Percentiles rank a stretch among this genome's conserved stretches.
Conservation (phyloP, 1,140 invertebrate species). For the Venustaconcha ellipsiformis region DNA sequence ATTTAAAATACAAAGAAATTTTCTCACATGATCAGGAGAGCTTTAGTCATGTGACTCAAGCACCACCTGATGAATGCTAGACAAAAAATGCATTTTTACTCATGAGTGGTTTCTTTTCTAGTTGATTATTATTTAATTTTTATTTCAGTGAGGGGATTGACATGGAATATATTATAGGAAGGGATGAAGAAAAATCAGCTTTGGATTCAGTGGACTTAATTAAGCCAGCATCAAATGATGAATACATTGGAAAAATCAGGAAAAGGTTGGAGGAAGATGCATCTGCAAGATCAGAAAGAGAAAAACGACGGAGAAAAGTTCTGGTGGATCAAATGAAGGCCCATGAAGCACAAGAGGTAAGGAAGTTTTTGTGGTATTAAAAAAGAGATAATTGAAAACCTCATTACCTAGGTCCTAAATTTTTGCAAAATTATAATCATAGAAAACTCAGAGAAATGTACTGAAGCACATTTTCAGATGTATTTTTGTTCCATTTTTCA, state of each 20-base stretch:
- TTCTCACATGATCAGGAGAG: too few species aligned
- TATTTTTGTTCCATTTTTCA: too few species aligned
- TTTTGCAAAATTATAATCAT: background rate
- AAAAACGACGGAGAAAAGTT: slow-evolving; percentile 68
- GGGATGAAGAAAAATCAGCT: slow-evolving; percentile 47
- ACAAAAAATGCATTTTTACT: too few species aligned
- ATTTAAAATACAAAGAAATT: too few species aligned
- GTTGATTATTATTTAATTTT: background rate
- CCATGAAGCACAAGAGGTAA: slow-evolving; percentile 66
- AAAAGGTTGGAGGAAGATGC: slow-evolving; percentile 66
- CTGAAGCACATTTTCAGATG: too few species aligned
- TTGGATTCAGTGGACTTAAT: slow-evolving; percentile 51
- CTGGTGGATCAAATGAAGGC: slow-evolving; percentile 68
- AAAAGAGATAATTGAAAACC: background rate
- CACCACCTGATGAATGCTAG: too few species aligned
- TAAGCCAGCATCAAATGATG: slow-evolving; percentile 62
- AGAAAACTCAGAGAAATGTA: too few species aligned
- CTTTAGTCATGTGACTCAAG: too few species aligned
- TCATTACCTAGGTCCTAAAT: background rate
- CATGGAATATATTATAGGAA: slow-evolving; percentile 46
- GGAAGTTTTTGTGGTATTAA: slow-evolving; percentile 10
- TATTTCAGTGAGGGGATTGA: slow-evolving; percentile 50
- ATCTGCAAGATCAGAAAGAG: slow-evolving; percentile 63
- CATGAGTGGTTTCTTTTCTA: too few species aligned
- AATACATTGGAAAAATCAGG: slow-evolving; percentile 67